These are phyloP conservation scores for Platygyra sinensis DNA, from an alignment of 64 coral and sea anemone genomes.

Conservation along the genomic window DNA sequence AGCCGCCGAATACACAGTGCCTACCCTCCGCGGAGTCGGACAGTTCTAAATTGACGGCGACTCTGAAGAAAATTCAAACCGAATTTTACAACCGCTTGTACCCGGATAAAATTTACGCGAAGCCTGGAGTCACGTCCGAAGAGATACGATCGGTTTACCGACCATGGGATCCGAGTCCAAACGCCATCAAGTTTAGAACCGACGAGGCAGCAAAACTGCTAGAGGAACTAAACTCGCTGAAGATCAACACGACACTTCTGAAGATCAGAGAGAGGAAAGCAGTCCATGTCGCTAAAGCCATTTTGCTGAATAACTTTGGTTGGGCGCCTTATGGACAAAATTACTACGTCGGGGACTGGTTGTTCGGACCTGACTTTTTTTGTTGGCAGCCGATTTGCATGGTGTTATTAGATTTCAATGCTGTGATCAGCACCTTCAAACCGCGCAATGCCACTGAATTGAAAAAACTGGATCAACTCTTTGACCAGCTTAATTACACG, in stretches of 20 bases:
- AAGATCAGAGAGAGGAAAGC: constrained; percentile 59
- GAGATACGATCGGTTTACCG: constrained; percentile 48
- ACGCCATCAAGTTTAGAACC: constrained; percentile 16
- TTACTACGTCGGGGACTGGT: constrained; percentile 59
- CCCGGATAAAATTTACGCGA: constrained; percentile 8
- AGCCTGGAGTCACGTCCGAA: constrained; percentile 29
- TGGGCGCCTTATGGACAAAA: constrained; percentile 28
- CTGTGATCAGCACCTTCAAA: constrained; percentile 5
- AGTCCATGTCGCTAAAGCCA: constrained; percentile 34
- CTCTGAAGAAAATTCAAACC: constrained; percentile 18
- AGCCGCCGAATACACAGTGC: not conserved
- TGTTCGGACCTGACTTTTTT: constrained; percentile 44
- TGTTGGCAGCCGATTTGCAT: constrained; percentile 43
- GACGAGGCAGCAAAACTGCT: constrained; percentile 33
- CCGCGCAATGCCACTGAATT: constrained; percentile 28
- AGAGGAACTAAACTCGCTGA: constrained; percentile 20
- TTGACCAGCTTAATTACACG: constrained; percentile 2
- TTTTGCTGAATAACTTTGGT: constrained; percentile 36
- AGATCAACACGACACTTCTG: constrained; percentile 17
- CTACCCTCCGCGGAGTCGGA: not conserved
- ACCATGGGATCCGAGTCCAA: constrained; percentile 34
- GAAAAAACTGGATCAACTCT: constrained; percentile 26
- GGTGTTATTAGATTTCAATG: not conserved
- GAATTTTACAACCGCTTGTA: not conserved
- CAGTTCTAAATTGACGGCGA: not conserved